These are phyloP conservation scores for Scytalopus superciliaris DNA, from an alignment of 2,113 vertebrate genomes.

Conservation along the genomic window DNA sequence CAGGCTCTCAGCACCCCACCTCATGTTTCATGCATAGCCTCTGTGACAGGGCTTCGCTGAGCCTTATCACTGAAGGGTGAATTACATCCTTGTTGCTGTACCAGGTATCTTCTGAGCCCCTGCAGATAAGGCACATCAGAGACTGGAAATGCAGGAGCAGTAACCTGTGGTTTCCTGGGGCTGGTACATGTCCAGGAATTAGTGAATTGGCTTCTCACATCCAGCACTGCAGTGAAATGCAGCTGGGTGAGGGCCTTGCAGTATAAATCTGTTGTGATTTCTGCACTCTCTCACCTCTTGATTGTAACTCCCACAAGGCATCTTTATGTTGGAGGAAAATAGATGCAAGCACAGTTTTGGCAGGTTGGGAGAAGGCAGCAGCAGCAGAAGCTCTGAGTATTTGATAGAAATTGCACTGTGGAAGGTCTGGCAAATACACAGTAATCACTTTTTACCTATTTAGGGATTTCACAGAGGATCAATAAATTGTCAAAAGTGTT, in stretches of 20 bases:
- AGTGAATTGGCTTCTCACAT: neutral
- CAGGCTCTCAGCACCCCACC: neutral
- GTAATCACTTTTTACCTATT: neutral
- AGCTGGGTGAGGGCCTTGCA: neutral
- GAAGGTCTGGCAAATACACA: neutral
- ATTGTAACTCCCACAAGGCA: neutral
- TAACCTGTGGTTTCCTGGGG: neutral
- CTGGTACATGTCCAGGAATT: neutral
- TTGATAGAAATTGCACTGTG: neutral
- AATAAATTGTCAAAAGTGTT: neutral
- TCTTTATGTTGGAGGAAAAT: neutral
- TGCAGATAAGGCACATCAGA: neutral
- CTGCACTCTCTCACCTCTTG: neutral
- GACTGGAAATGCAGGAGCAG: neutral
- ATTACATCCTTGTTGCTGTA: neutral
- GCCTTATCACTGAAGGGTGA: neutral
- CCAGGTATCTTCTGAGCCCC: neutral
- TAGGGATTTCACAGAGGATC: neutral
- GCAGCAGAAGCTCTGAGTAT: neutral
- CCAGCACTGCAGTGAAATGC: neutral
- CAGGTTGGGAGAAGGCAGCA: neutral
- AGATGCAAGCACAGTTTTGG: neutral
- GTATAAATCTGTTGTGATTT: neutral
- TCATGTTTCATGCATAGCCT: neutral
- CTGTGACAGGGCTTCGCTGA: neutral